A percentile compares a stretch with the other conserved stretches of the same genome.
These are phyloP conservation scores for Phthorimaea operculella DNA, from an alignment of 1,140 invertebrate species.

Conservation along the genomic window DNA sequence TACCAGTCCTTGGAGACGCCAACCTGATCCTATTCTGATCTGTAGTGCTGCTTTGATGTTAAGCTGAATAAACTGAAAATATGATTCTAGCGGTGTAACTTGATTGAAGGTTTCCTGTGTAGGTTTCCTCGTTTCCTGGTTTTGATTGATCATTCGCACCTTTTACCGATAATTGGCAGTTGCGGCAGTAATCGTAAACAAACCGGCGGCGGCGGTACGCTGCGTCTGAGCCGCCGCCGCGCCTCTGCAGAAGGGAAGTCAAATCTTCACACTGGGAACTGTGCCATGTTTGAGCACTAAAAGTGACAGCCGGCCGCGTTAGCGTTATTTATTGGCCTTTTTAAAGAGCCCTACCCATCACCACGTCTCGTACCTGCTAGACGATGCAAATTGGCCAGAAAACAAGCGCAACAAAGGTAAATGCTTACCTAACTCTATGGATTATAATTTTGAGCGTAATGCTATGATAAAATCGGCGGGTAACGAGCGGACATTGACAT, in stretches of 20 bases:
- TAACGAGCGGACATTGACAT: conserved; percentile 17
- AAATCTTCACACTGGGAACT: conserved; percentile 55
- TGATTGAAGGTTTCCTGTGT: conserved; percentile 1
- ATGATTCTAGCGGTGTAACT: background rate
- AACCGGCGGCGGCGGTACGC: background rate
- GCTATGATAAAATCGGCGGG: conserved; percentile 1
- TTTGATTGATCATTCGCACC: background rate
- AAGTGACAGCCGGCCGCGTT: conserved; percentile 50
- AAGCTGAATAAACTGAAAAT: conserved; percentile 6
- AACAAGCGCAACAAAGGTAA: too few relatives aligned
- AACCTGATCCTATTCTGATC: conserved; percentile 38
- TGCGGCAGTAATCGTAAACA: background rate
- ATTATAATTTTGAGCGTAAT: background rate
- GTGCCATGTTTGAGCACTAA: conserved; percentile 50
- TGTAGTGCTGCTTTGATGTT: conserved; percentile 19
- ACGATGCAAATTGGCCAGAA: too few relatives aligned
- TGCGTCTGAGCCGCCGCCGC: background rate
- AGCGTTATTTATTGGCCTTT: conserved; percentile 46
- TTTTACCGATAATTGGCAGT: background rate
- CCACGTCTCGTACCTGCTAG: too few relatives aligned
- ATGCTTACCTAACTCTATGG: background rate
- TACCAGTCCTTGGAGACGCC: conserved; percentile 32
- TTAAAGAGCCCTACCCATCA: conserved; percentile 23
- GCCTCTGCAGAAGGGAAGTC: conserved; percentile 24
- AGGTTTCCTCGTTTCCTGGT: conserved; percentile 1